Evolutionary conservation across 2,888 invertebrate genomes (phyloP).

Genomic region (Chromoteleia sp.): DNA sequence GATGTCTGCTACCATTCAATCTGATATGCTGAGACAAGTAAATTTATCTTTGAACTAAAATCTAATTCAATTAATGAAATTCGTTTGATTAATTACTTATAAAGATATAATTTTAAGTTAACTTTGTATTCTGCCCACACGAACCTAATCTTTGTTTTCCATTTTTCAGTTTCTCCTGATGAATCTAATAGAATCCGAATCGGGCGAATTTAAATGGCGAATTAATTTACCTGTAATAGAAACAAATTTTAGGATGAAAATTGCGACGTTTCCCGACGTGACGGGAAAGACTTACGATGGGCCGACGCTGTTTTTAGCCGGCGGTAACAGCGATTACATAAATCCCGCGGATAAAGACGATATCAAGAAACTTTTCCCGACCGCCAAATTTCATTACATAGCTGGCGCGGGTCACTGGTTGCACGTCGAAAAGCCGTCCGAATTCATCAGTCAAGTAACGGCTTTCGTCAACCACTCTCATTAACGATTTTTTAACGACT

Average conservation of each 20-base stretch:
- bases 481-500: constrained; percentile 34
- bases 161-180: constrained; percentile 90
- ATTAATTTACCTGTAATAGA: constrained; percentile 91
- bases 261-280: constrained; percentile 88
- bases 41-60: constrained; percentile 10
- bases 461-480: constrained; percentile 86
- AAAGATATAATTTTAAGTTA: background rate
- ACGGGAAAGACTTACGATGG: constrained; percentile 85
- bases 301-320: constrained; percentile 93
- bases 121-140: too few relatives aligned
- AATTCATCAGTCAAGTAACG: constrained; percentile 89
- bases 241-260: constrained; percentile 87
- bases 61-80: too few relatives aligned
- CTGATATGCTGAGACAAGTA: constrained; percentile 86
- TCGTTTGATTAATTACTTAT: too few relatives aligned
- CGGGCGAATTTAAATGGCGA: constrained; percentile 90
- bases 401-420: constrained; percentile 96
- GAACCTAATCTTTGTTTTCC: constrained; percentile 4
- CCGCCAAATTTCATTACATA: constrained; percentile 89
- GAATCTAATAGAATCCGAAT: constrained; percentile 90
- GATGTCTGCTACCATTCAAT: constrained; percentile 86
- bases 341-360: constrained; percentile 86
- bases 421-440: constrained; percentile 94
- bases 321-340: constrained; percentile 93
- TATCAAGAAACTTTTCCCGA: constrained; percentile 90